Percentiles rank a stretch among this genome's conserved stretches.
Conservation (phyloP, 2,888 invertebrate species). For the Dryadula phaetusa region DNA sequence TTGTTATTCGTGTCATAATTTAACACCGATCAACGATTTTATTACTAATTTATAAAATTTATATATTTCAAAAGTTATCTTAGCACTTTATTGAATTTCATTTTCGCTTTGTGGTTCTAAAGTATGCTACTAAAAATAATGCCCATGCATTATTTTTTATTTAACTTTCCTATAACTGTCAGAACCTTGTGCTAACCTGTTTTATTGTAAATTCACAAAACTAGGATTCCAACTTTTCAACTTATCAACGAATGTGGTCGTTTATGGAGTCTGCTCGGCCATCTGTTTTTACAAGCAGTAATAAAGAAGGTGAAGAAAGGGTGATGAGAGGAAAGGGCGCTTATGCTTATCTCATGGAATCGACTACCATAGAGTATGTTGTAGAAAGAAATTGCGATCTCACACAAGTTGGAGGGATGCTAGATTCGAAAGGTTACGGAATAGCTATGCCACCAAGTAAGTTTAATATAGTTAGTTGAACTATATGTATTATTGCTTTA, state of each 20-base stretch:
- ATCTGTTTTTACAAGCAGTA: conserved; percentile 92
- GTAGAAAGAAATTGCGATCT: conserved; percentile 95
- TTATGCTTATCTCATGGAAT: conserved; percentile 99
- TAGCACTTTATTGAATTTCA: neutral
- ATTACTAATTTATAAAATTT: neutral
- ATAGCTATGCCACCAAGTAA: conserved; percentile 97
- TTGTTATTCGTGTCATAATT: neutral
- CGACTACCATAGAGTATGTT: conserved; percentile 97
- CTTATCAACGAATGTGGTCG: conserved; percentile 98
- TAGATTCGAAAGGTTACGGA: conserved; percentile 98
- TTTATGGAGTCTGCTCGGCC: conserved; percentile 96
- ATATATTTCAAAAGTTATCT: neutral
- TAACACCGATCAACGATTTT: neutral
- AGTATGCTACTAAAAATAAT: no score
- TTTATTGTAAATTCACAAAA: conserved; percentile 1
- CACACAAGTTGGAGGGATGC: conserved; percentile 94
- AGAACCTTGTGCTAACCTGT: neutral
- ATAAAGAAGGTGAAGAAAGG: conserved; percentile 95
- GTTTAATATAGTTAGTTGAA: conserved; percentile 50
- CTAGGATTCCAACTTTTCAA: conserved; percentile 96
- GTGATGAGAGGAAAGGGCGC: conserved; percentile 93
- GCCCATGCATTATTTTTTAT: neutral
- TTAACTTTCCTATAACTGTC: neutral
- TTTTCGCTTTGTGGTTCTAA: neutral
- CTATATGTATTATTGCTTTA: neutral